A percentile compares a stretch with the other conserved stretches of the same genome.
Evolutionary conservation across 1,140 invertebrate genomes (phyloP).

Genomic region (Oedothorax gibbosus): DNA sequence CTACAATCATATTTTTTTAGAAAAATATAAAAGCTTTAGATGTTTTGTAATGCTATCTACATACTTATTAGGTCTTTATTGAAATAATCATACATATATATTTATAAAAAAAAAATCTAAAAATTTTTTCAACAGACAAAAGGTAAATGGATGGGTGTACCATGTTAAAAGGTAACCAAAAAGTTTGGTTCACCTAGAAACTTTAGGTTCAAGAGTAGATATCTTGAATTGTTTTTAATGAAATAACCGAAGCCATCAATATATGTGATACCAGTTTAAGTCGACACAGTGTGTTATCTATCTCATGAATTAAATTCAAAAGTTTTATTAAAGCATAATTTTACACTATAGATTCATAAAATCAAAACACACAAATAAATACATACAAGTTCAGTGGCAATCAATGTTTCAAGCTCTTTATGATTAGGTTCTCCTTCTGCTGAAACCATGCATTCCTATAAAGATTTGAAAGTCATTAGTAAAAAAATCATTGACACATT

Average conservation of each 20-base stretch:
- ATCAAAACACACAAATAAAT: too few relatives aligned
- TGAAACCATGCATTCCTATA: constrained; percentile 61
- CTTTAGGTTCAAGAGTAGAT: not conserved
- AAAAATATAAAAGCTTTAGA: not conserved
- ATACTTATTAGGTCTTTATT: too few relatives aligned
- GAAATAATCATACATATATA: too few relatives aligned
- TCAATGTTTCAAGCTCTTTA: constrained; percentile 66
- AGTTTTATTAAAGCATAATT: too few relatives aligned
- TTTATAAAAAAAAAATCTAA: too few relatives aligned
- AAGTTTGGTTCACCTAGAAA: not conserved
- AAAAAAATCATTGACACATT: too few relatives aligned
- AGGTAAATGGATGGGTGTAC: not conserved
- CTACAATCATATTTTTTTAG: not conserved
- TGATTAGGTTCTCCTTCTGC: constrained; percentile 61
- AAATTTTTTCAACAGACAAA: not conserved
- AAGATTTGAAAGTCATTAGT: not conserved
- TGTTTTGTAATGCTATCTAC: not conserved
- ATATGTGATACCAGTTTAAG: too few relatives aligned
- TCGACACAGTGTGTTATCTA: too few relatives aligned
- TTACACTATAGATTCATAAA: too few relatives aligned
- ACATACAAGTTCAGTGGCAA: constrained; percentile 66
- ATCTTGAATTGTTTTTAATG: too few relatives aligned
- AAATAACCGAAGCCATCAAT: too few relatives aligned
- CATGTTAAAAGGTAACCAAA: not conserved
- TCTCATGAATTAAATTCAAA: not conserved